Percentiles rank a stretch among this genome's conserved stretches.
Evolutionary conservation across 2,113 vertebrate species (phyloP).

Genomic region (human): GRCh38 chr1:81303501-81304000

Average conservation of each 20-base stretch:
- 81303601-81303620: background rate
- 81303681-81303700: conserved; percentile 1
- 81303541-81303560: background rate
- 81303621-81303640: background rate
- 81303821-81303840: conserved; percentile 76
- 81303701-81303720: conserved; percentile 36
- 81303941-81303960: conserved; percentile 67
- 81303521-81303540: background rate
- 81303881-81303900: conserved; percentile 76
- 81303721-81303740: conserved; percentile 27
- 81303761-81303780: background rate
- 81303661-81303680: background rate
- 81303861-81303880: conserved; percentile 72
- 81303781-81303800: conserved; percentile 27
- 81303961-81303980: conserved; percentile 67
- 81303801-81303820: conserved; percentile 52
- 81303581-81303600: background rate
- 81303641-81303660: background rate
- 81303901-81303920: conserved; percentile 67
- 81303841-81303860: conserved; percentile 69
- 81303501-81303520: background rate
- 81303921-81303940: conserved; percentile 67
- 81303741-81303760: conserved; percentile 20
- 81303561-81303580: rapidly evolving
- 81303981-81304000: conserved; percentile 70